These are phyloP conservation scores for Chesias legatella DNA, from an alignment of 2,888 invertebrate genomes.

Conservation along the genomic window DNA sequence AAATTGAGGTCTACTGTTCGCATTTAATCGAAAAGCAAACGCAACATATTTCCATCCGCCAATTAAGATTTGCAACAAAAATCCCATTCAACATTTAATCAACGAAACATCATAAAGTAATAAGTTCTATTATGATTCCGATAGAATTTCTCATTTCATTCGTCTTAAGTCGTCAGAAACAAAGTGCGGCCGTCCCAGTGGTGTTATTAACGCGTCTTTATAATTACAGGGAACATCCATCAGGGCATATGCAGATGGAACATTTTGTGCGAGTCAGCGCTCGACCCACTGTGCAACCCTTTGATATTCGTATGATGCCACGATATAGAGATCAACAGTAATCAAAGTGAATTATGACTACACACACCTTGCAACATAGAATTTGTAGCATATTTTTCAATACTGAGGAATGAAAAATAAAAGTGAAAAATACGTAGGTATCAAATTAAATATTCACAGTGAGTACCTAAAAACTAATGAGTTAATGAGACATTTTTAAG, in stretches of 20 bases:
- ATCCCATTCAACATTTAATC: slow-evolving; percentile 58
- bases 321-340: no score
- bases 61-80: slow-evolving; percentile 47
- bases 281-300: slow-evolving; percentile 75
- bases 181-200: slow-evolving; percentile 75
- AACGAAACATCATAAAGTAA: slow-evolving; percentile 76
- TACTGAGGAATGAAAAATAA: no score
- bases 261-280: slow-evolving; percentile 78
- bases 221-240: slow-evolving; percentile 81
- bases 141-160: slow-evolving; percentile 79
- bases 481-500: no score
- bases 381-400: no score
- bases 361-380: no score
- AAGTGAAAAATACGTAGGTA: no score
- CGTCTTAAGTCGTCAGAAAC: slow-evolving; percentile 79
- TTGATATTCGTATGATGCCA: slow-evolving; percentile 55
- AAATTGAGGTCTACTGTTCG: no score
- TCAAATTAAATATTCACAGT: no score
- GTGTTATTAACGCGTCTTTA: slow-evolving; percentile 80
- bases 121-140: slow-evolving; percentile 72
- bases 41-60: slow-evolving; percentile 18
- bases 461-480: no score
- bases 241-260: slow-evolving; percentile 77
- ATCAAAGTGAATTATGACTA: no score
- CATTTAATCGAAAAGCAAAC: no score